A percentile compares a stretch with the other conserved stretches of the same genome.
phyloP scores from a whole-genome alignment of 2,888 invertebrate genomes.

The Lochmaea crataegi region DNA sequence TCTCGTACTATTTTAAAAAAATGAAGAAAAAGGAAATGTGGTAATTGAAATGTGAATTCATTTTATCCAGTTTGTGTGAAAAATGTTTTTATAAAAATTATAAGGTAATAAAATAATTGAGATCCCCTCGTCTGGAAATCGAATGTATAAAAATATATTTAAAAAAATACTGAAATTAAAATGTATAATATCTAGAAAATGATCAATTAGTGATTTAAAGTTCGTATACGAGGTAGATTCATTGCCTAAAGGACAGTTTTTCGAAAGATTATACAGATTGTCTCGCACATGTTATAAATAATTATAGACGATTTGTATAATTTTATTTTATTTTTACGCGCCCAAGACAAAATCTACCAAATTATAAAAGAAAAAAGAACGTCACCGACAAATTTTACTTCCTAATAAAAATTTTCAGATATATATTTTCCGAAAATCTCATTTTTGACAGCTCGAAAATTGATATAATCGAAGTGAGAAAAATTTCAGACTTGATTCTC shows the following conservation, averaged over 20 bases:
- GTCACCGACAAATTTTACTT: slow-evolving; percentile 25
- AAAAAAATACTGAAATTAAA: slow-evolving; percentile 29
- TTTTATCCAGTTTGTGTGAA: neutral
- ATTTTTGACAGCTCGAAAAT: slow-evolving; percentile 24
- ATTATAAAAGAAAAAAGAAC: slow-evolving; percentile 9
- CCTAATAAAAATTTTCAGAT: slow-evolving; percentile 25
- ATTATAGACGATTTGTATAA: slow-evolving; percentile 2
- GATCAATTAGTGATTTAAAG: slow-evolving; percentile 17
- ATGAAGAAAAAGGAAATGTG: too few species aligned
- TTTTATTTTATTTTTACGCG: neutral
- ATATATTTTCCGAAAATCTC: slow-evolving; percentile 22
- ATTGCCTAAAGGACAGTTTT: neutral
- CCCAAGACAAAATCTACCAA: slow-evolving; percentile 22
- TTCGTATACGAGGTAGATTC: slow-evolving; percentile 28
- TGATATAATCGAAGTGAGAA: slow-evolving; percentile 26
- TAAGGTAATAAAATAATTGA: neutral
- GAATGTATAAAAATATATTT: slow-evolving; percentile 31
- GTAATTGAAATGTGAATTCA: neutral
- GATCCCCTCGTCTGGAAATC: neutral
- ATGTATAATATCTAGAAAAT: slow-evolving; percentile 30
- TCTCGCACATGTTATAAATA: neutral
- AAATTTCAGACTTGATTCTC: slow-evolving; percentile 27
- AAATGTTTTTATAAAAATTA: neutral
- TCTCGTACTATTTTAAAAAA: too few species aligned
- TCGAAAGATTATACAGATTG: neutral